A percentile compares a stretch with the other conserved stretches of the same genome.
These are phyloP conservation scores for Balaenoptera acutorostrata DNA, from an alignment of 2,113 vertebrate genomes.

Conservation along the genomic window DNA sequence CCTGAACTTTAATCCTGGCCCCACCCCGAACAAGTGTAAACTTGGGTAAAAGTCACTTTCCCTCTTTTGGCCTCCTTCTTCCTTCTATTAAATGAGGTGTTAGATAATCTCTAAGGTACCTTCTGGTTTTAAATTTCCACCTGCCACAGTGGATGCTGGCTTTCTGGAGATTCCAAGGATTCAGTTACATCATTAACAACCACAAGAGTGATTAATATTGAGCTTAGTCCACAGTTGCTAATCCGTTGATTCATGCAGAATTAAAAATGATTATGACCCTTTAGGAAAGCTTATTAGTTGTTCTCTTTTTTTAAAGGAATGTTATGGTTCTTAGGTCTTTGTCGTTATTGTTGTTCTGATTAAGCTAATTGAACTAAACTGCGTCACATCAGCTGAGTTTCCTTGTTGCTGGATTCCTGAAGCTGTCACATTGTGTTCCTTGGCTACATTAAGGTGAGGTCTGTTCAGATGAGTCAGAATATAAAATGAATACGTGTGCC, in stretches of 20 bases:
- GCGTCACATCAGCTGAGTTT: neutral
- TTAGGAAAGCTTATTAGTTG: neutral
- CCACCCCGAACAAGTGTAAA: neutral
- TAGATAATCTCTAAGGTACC: neutral
- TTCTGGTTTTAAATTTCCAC: neutral
- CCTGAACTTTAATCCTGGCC: neutral
- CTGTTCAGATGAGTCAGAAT: constrained; percentile 2
- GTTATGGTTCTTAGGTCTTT: neutral
- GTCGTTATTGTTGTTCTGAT: neutral
- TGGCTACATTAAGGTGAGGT: neutral
- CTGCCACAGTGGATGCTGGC: neutral
- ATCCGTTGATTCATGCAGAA: neutral
- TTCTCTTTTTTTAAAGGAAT: neutral
- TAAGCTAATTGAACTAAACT: neutral
- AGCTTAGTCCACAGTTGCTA: neutral
- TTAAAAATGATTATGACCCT: neutral
- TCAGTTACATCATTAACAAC: neutral
- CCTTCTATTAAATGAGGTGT: neutral
- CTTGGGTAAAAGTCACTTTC: neutral
- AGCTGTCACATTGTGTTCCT: neutral
- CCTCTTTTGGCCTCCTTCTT: neutral
- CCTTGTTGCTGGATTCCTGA: neutral
- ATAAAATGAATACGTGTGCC: neutral
- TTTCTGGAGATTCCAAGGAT: neutral
- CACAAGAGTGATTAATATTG: neutral